phyloP scores from a whole-genome alignment of 2,888 invertebrate genomes.

The Andrena flavipes region DNA sequence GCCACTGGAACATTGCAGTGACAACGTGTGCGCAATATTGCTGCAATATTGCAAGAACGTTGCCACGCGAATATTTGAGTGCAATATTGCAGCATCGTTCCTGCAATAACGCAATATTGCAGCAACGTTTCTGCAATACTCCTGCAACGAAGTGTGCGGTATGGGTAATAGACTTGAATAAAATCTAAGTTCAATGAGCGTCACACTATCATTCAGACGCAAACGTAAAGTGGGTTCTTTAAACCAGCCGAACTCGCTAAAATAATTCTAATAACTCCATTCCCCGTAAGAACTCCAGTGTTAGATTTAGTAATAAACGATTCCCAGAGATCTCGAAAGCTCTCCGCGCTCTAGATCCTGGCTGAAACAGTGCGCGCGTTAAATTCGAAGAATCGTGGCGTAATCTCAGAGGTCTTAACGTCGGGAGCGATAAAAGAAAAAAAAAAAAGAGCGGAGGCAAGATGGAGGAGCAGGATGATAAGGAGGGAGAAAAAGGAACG shows the following conservation, averaged over 20 bases:
- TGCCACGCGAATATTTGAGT: too few species aligned
- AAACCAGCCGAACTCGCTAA: too few species aligned
- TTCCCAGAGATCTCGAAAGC: constrained; percentile 7
- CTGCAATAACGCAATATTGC: too few species aligned
- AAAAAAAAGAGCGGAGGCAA: neutral
- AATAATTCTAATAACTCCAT: neutral
- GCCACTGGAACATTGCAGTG: too few species aligned
- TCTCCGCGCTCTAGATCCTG: neutral
- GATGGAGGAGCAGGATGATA: constrained; percentile 7
- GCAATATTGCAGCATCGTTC: too few species aligned
- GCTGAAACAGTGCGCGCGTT: constrained; percentile 14
- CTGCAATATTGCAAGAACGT: too few species aligned
- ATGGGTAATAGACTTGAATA: too few species aligned
- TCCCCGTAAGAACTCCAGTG: constrained; percentile 5
- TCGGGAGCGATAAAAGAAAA: neutral
- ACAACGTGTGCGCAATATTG: too few species aligned
- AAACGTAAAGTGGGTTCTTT: neutral
- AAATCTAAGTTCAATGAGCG: neutral
- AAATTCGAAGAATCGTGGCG: constrained; percentile 30
- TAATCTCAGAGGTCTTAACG: constrained; percentile 27
- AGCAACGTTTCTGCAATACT: too few species aligned
- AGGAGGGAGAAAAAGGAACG: neutral
- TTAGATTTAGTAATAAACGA: constrained; percentile 43
- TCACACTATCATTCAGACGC: neutral
- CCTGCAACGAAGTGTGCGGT: too few species aligned